Conservation (phyloP, 2,888 invertebrate species). For the Mythimna impura region DNA sequence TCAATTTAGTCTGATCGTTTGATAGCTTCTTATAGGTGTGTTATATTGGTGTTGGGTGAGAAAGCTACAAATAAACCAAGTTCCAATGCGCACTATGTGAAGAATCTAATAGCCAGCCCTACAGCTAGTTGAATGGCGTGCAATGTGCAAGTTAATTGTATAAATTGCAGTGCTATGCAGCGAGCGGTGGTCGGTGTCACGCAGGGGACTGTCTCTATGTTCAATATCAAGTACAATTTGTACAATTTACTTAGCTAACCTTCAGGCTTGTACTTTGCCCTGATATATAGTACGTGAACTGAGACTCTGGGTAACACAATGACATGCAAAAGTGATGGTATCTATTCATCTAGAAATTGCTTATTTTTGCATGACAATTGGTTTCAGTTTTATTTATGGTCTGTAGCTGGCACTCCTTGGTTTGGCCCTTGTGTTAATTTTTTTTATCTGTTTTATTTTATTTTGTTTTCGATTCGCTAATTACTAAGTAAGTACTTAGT, state of each 20-base stretch:
- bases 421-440: slow-evolving; percentile 87
- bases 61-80: slow-evolving; percentile 30
- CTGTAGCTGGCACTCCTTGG: slow-evolving; percentile 90
- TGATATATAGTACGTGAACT: slow-evolving; percentile 20
- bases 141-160: slow-evolving; percentile 43
- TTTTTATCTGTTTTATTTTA: slow-evolving; percentile 69
- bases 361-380: slow-evolving; percentile 86
- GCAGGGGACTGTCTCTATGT: slow-evolving; percentile 13
- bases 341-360: slow-evolving; percentile 79
- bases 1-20: slow-evolving; percentile 27
- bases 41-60: slow-evolving; percentile 27
- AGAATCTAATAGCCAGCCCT: slow-evolving; percentile 7
- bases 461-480: slow-evolving; percentile 70
- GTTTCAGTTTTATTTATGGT: slow-evolving; percentile 79
- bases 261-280: slow-evolving; percentile 18
- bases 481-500: slow-evolving; percentile 37
- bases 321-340: slow-evolving; percentile 78
- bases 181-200: slow-evolving; percentile 29
- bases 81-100: slow-evolving; percentile 21
- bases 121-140: slow-evolving; percentile 8
- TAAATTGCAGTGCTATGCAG: slow-evolving; percentile 40
- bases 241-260: slow-evolving; percentile 15
- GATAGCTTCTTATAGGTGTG: slow-evolving; percentile 36
- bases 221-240: slow-evolving; percentile 37
- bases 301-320: slow-evolving; percentile 53